A percentile compares a stretch with the other conserved stretches of the same genome.
Conservation (phyloP, 2,797 vertebrate genomes). For the Zalophus californianus region DNA sequence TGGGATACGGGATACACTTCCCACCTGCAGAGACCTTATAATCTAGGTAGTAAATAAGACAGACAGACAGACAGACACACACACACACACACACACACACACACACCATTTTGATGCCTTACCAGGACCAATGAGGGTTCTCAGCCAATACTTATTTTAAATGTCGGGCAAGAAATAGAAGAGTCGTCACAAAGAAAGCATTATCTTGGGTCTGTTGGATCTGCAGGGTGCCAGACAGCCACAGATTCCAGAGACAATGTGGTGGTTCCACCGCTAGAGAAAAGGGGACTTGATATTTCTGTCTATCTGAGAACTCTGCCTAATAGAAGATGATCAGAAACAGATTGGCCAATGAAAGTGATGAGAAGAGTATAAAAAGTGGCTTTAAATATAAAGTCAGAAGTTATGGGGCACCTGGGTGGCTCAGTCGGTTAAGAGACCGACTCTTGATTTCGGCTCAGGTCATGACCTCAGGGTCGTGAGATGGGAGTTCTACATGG, state of each 20-base stretch:
- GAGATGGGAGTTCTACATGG: neutral
- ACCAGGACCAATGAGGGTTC: neutral
- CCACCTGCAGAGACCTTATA: neutral
- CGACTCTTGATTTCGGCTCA: neutral
- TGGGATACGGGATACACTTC: neutral
- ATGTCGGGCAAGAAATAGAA: neutral
- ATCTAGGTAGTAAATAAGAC: neutral
- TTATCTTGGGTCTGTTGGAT: neutral
- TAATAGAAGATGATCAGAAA: neutral
- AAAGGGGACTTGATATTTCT: neutral
- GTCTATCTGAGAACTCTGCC: neutral
- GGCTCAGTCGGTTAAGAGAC: neutral
- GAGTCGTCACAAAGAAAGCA: neutral
- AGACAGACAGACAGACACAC: neutral
- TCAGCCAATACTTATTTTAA: neutral
- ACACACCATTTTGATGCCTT: neutral
- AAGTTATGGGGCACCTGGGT: neutral
- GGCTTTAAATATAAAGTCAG: neutral
- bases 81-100: no score
- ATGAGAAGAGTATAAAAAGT: neutral
- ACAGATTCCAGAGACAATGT: neutral
- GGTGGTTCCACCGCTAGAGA: neutral
- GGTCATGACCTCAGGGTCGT: neutral
- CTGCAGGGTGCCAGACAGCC: neutral
- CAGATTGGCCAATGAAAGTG: neutral